A percentile compares a stretch with the other conserved stretches of the same genome.
Conservation (phyloP, 2,888 invertebrate genomes). For the Platypus cylindrus region DNA sequence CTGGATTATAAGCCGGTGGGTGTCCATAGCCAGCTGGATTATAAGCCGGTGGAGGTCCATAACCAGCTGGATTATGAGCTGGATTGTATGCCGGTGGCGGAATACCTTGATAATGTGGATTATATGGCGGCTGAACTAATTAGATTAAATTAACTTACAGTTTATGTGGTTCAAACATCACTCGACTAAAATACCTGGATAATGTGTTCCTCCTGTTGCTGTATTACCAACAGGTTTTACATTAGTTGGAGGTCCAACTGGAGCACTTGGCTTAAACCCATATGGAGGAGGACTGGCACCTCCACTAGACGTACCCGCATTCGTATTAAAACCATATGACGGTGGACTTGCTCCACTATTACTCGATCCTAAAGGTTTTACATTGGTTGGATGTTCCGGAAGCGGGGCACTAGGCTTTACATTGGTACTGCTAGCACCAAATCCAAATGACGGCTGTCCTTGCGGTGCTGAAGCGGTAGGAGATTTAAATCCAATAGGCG, state of each 20-base stretch:
- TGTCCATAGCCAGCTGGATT: constrained; percentile 19
- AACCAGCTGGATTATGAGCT: constrained; percentile 19
- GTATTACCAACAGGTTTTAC: constrained; percentile 12
- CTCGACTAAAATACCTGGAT: constrained; percentile 7
- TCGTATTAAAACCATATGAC: constrained; percentile 3
- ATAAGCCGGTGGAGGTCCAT: constrained; percentile 19
- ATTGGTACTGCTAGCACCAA: not conserved
- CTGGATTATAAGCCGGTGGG: constrained; percentile 17
- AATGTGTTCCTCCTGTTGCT: constrained; percentile 10
- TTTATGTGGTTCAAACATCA: too few species aligned
- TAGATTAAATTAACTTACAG: constrained; percentile 2
- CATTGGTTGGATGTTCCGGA: constrained; percentile 5
- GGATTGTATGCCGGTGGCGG: constrained; percentile 14
- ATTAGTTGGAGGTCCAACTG: constrained; percentile 15
- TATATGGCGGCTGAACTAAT: constrained; percentile 17
- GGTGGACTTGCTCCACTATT: constrained; percentile 6
- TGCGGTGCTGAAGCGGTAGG: constrained; percentile 5
- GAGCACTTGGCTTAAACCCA: constrained; percentile 12
- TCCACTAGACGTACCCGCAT: not conserved
- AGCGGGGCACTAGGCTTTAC: constrained; percentile 6
- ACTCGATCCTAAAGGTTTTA: constrained; percentile 3
- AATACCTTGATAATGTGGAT: constrained; percentile 13
- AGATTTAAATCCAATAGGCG: constrained; percentile 6
- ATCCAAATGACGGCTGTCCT: too few species aligned
- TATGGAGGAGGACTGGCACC: constrained; percentile 5